Percentiles rank a stretch among this genome's conserved stretches.
Evolutionary conservation across 2,888 invertebrate species (phyloP).

Genomic region (Rotaria magnacalcarata): DNA sequence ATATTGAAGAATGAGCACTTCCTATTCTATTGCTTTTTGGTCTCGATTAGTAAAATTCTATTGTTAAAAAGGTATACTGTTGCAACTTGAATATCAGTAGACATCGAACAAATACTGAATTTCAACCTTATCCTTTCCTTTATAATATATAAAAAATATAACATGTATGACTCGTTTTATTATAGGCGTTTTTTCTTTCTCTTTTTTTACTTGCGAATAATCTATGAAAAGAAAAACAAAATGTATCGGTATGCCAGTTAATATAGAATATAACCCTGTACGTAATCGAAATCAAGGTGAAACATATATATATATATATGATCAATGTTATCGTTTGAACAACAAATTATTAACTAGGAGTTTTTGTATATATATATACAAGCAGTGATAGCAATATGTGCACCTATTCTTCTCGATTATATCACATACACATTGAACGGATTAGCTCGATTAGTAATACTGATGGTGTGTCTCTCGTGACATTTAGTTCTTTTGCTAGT

Average conservation of each 20-base stretch:
- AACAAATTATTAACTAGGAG: neutral
- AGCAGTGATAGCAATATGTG: neutral
- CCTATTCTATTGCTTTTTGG: neutral
- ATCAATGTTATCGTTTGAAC: constrained; percentile 5
- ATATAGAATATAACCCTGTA: neutral
- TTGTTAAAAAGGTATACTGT: neutral
- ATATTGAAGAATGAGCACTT: neutral
- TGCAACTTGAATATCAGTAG: neutral
- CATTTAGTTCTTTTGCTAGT: neutral
- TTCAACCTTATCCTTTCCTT: neutral
- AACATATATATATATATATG: neutral
- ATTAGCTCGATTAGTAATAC: neutral
- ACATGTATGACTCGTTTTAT: neutral
- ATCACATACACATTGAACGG: constrained; percentile 6
- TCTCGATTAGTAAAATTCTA: neutral
- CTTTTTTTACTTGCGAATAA: neutral
- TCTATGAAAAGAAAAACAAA: neutral
- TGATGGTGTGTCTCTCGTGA: neutral
- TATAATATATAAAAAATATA: neutral
- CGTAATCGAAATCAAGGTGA: neutral
- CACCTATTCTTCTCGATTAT: neutral
- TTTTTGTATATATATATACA: neutral
- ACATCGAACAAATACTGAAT: constrained; percentile 23
- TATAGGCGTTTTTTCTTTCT: neutral
- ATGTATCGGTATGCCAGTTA: neutral